phyloP scores from a whole-genome alignment of 2,113 vertebrate species.

The Muscicapa adusta region DNA sequence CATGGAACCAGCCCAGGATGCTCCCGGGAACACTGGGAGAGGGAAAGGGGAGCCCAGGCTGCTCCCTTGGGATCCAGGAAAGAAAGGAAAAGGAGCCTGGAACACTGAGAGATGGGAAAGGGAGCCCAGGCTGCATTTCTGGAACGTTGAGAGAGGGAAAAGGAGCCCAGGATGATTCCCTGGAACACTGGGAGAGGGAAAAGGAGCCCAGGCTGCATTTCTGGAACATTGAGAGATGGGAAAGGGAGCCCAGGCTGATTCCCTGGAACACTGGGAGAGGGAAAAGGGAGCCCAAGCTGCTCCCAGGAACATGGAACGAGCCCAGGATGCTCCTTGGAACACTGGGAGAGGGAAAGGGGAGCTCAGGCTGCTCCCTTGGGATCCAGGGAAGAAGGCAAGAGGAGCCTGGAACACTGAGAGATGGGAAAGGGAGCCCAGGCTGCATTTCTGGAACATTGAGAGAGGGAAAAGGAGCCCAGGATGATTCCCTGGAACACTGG shows the following conservation, averaged over 20 bases:
- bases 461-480: neutral
- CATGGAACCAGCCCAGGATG: neutral
- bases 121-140: neutral
- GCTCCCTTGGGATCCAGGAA: neutral
- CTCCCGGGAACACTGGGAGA: neutral
- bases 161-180: neutral
- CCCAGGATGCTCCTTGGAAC: neutral
- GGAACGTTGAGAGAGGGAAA: too few species aligned
- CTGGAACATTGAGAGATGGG: neutral
- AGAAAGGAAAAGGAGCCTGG: neutral
- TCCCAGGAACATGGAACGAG: neutral
- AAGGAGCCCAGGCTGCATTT: neutral
- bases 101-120: neutral
- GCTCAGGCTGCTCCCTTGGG: neutral
- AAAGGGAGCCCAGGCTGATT: too few species aligned
- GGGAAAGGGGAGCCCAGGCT: neutral
- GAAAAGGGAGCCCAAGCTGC: neutral
- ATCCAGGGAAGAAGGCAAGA: too few species aligned
- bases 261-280: too few species aligned
- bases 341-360: neutral
- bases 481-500: neutral
- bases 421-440: neutral
- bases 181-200: neutral
- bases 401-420: too few species aligned
- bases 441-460: too few species aligned